These are phyloP conservation scores for Diabrotica virgifera DNA, from an alignment of 1,140 invertebrate genomes.

Conservation along the genomic window DNA sequence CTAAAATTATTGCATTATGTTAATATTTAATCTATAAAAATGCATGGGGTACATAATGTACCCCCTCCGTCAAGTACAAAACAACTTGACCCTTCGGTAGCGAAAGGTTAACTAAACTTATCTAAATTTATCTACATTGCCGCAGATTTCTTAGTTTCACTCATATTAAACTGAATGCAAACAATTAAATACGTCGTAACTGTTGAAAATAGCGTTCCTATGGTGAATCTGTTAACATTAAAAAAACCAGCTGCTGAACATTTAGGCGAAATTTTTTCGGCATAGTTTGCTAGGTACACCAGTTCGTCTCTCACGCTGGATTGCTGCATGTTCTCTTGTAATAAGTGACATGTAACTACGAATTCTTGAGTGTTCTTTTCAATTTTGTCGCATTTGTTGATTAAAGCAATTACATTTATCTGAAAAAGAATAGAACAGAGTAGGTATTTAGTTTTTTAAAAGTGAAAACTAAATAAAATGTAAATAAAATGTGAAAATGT, in stretches of 20 bases:
- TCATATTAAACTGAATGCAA: not conserved
- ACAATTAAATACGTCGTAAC: not conserved
- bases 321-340: not conserved
- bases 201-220: not conserved
- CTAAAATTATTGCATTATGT: too few species aligned
- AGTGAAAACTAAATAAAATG: too few species aligned
- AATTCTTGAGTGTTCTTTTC: not conserved
- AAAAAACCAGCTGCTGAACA: not conserved
- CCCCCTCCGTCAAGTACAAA: too few species aligned
- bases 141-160: not conserved
- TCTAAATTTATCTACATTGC: too few species aligned
- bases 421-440: too few species aligned
- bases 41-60: too few species aligned
- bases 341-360: not conserved
- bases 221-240: not conserved
- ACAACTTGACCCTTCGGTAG: too few species aligned
- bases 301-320: not conserved
- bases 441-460: too few species aligned
- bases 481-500: too few species aligned
- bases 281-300: not conserved
- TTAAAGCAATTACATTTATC: too few species aligned
- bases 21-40: too few species aligned
- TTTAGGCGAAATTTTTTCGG: not conserved
- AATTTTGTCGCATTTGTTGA: not conserved
- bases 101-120: too few species aligned